phyloP scores from a whole-genome alignment of 2,888 invertebrate genomes.

The Bibio marci region DNA sequence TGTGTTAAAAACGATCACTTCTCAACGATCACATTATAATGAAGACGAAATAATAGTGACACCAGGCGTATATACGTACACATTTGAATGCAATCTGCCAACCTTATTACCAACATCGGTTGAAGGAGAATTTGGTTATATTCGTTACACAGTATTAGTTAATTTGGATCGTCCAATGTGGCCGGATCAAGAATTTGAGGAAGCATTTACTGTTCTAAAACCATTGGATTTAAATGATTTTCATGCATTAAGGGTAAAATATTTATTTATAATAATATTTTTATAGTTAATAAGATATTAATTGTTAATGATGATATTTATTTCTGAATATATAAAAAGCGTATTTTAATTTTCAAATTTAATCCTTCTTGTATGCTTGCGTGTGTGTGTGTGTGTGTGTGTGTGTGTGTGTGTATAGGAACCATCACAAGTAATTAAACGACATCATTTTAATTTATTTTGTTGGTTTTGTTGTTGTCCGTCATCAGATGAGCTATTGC shows the following conservation, averaged over 20 bases:
- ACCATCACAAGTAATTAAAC: no score
- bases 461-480: neutral
- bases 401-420: no score
- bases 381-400: no score
- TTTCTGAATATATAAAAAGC: no score
- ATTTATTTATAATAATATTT: no score
- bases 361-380: no score
- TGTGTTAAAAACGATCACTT: no score
- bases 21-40: no score
- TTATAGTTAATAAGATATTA: no score
- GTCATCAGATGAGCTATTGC: neutral
- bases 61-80: neutral
- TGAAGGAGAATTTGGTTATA: conserved; percentile 1
- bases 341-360: no score
- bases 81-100: neutral
- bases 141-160: neutral
- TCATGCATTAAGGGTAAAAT: neutral
- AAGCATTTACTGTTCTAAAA: conserved; percentile 2
- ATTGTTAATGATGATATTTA: neutral
- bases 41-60: neutral
- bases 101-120: neutral
- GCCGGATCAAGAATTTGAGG: neutral
- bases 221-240: neutral
- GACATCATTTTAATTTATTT: no score
- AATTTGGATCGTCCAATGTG: neutral